phyloP scores from a whole-genome alignment of 2,797 vertebrate species.

The Myotis daubentonii region DNA sequence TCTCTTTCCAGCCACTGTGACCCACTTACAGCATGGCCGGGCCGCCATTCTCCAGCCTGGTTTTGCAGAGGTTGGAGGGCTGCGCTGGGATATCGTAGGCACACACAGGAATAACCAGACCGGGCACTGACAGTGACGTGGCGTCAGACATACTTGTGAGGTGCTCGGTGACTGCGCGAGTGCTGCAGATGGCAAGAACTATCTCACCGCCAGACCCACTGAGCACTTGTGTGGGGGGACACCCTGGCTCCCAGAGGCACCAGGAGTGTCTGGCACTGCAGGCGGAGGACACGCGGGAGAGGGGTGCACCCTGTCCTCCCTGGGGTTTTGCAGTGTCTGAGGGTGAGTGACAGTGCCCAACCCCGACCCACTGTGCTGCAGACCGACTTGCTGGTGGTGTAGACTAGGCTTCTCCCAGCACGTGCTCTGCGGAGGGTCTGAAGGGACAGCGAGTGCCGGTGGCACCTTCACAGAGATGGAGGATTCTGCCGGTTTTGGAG shows the following conservation, averaged over 20 bases:
- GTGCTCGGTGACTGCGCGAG: background rate
- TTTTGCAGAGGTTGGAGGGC: background rate
- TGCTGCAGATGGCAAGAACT: background rate
- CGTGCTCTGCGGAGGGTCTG: accelerated
- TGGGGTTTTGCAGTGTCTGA: background rate
- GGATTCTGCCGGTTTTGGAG: background rate
- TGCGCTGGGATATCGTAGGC: accelerated
- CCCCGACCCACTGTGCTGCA: background rate
- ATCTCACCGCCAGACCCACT: background rate
- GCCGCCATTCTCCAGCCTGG: background rate
- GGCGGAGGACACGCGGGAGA: background rate
- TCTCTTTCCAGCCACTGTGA: background rate
- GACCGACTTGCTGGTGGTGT: background rate
- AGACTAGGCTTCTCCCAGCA: background rate
- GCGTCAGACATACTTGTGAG: background rate
- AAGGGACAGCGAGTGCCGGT: background rate
- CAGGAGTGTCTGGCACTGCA: background rate
- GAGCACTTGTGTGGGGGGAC: background rate
- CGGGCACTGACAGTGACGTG: background rate
- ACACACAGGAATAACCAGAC: background rate
- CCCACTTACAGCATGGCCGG: background rate
- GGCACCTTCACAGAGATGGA: background rate
- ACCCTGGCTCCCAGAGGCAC: background rate
- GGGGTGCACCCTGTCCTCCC: background rate
- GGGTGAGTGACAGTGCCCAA: background rate